These are phyloP conservation scores for Varanus salvator DNA, from an alignment of 2,113 vertebrate species.

Conservation along the genomic window DNA sequence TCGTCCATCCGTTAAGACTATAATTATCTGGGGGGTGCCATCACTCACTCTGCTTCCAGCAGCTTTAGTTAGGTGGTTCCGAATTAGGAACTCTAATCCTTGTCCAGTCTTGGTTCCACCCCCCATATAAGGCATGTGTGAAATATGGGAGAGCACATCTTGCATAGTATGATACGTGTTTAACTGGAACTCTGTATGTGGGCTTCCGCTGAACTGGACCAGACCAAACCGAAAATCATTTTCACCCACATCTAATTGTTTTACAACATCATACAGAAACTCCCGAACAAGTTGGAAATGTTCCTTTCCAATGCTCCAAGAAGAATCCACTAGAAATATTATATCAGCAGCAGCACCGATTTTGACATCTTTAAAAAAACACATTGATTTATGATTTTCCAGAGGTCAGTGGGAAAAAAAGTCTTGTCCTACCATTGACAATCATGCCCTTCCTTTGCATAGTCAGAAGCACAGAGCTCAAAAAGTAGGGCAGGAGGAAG, in stretches of 20 bases:
- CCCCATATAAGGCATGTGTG: slow-evolving; percentile 81
- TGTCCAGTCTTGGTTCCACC: slow-evolving; percentile 83
- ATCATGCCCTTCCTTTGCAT: not conserved
- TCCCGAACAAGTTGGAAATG: slow-evolving; percentile 88
- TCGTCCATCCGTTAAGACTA: slow-evolving; percentile 85
- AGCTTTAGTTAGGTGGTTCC: slow-evolving; percentile 80
- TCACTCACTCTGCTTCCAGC: slow-evolving; percentile 86
- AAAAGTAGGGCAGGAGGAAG: not conserved
- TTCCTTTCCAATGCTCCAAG: slow-evolving; percentile 85
- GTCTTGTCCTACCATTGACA: slow-evolving; percentile 21
- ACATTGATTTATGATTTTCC: slow-evolving; percentile 81
- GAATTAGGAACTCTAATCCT: slow-evolving; percentile 87
- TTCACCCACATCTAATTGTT: slow-evolving; percentile 83
- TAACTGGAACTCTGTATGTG: slow-evolving; percentile 88
- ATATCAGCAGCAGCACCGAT: slow-evolving; percentile 86
- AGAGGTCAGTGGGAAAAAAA: slow-evolving; percentile 1
- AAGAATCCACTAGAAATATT: slow-evolving; percentile 96
- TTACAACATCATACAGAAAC: slow-evolving; percentile 87
- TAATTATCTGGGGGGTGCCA: slow-evolving; percentile 83
- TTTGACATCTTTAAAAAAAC: slow-evolving; percentile 87
- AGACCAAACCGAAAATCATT: slow-evolving; percentile 87
- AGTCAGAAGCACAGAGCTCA: slow-evolving; percentile 37
- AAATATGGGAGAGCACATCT: slow-evolving; percentile 85
- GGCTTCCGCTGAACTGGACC: slow-evolving; percentile 86
- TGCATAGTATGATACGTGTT: slow-evolving; percentile 79